These are phyloP conservation scores for Aegithalos caudatus DNA, from an alignment of 2,113 vertebrate species.

Conservation along the genomic window DNA sequence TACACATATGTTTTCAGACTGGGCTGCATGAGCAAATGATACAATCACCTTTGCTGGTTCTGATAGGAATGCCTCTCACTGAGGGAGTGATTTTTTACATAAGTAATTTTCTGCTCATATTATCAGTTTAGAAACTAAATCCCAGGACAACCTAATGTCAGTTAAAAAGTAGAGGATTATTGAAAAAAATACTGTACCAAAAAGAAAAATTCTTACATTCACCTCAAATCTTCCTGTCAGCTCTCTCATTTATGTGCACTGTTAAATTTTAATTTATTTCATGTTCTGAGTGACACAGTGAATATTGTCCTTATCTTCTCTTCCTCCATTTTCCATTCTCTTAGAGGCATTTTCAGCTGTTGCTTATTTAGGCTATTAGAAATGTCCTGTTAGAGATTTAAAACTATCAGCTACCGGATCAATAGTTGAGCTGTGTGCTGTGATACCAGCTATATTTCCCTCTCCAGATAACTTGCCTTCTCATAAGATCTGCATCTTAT, in stretches of 20 bases:
- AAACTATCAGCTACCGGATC: neutral
- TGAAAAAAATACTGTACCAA: neutral
- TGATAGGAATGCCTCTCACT: neutral
- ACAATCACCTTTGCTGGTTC: neutral
- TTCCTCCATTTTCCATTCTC: neutral
- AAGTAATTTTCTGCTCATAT: neutral
- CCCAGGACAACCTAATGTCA: neutral
- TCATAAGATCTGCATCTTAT: neutral
- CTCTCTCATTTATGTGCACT: neutral
- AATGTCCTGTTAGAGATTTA: neutral
- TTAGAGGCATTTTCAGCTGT: neutral
- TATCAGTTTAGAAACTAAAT: neutral
- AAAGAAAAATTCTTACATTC: neutral
- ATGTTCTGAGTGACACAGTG: neutral
- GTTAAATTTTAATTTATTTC: neutral
- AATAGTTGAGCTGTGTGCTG: neutral
- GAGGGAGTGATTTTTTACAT: neutral
- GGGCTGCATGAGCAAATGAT: neutral
- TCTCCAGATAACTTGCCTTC: neutral
- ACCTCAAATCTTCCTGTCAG: neutral
- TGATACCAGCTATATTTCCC: neutral
- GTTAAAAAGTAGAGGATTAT: neutral
- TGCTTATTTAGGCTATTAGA: neutral
- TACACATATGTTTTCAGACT: neutral
- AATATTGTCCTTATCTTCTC: neutral